Evolutionary conservation across 64 coral and sea anemone species (phyloP).

Genomic region (Actinia tenebrosa): DNA sequence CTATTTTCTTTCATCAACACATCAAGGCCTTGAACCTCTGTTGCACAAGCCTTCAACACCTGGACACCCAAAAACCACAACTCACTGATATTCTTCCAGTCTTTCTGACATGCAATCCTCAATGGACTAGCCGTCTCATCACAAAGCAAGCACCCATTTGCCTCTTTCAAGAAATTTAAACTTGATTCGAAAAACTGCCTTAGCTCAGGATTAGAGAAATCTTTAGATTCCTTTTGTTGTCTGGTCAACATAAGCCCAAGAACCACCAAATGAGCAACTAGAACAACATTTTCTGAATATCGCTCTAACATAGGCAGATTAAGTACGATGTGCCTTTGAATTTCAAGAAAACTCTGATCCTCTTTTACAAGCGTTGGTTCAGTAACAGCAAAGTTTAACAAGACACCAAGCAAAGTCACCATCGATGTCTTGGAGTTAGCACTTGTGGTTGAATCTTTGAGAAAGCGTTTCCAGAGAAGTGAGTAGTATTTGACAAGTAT

Average conservation of each 20-base stretch:
- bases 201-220: neutral
- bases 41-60: conserved; percentile 22
- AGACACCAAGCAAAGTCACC: conserved; percentile 56
- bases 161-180: conserved; percentile 43
- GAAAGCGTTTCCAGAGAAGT: conserved; percentile 47
- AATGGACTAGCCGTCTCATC: neutral
- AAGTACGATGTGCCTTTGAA: conserved; percentile 8
- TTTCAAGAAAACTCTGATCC: conserved; percentile 28
- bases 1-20: neutral
- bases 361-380: conserved; percentile 48
- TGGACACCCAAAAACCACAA: conserved; percentile 84
- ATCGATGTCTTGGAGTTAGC: conserved; percentile 29
- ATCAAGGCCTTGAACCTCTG: neutral
- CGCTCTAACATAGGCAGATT: conserved; percentile 6
- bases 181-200: conserved; percentile 24
- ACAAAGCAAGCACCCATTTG: neutral
- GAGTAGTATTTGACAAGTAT: conserved; percentile 51
- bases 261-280: conserved; percentile 59
- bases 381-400: conserved; percentile 86
- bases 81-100: conserved; percentile 63
- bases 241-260: conserved; percentile 68
- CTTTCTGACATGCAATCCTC: conserved; percentile 5
- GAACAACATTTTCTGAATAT: neutral
- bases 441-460: neutral
- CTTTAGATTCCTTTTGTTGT: neutral